Evolutionary conservation across 2,113 vertebrate species (phyloP).

Genomic region (Eudorcas thomsonii): DNA sequence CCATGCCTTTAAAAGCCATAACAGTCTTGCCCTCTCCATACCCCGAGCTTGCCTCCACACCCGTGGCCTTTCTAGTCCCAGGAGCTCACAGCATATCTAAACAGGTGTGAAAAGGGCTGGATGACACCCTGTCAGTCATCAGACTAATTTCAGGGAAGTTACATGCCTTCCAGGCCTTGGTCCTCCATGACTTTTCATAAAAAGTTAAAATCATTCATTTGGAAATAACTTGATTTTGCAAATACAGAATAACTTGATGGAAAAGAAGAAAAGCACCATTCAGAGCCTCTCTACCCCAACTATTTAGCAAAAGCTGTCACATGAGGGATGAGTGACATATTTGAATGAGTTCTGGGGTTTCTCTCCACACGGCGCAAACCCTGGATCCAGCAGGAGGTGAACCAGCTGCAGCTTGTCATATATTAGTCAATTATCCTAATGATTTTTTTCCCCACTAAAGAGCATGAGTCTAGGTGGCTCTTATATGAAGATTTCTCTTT

Average conservation of each 20-base stretch:
- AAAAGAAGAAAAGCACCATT: conserved; percentile 59
- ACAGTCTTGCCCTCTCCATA: not conserved
- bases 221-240: conserved; percentile 59
- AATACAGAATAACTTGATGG: conserved; percentile 53
- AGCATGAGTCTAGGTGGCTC: conserved; percentile 43
- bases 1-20: not conserved
- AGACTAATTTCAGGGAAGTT: not conserved
- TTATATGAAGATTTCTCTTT: conserved; percentile 52
- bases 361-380: conserved; percentile 64
- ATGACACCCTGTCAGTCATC: not conserved
- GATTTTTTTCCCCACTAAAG: conserved; percentile 47
- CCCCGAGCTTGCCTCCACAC: not conserved
- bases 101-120: not conserved
- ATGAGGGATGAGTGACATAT: conserved; percentile 65
- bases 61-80: not conserved
- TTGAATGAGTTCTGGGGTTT: conserved; percentile 62
- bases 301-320: conserved; percentile 68
- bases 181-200: conserved; percentile 34
- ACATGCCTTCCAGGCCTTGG: not conserved
- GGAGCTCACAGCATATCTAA: not conserved
- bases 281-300: conserved; percentile 62
- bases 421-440: conserved; percentile 74
- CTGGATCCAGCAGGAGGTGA: conserved; percentile 53
- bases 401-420: conserved; percentile 69
- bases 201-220: conserved; percentile 64